Conservation (phyloP, 2,888 invertebrate genomes). For the Thumatha senex region DNA sequence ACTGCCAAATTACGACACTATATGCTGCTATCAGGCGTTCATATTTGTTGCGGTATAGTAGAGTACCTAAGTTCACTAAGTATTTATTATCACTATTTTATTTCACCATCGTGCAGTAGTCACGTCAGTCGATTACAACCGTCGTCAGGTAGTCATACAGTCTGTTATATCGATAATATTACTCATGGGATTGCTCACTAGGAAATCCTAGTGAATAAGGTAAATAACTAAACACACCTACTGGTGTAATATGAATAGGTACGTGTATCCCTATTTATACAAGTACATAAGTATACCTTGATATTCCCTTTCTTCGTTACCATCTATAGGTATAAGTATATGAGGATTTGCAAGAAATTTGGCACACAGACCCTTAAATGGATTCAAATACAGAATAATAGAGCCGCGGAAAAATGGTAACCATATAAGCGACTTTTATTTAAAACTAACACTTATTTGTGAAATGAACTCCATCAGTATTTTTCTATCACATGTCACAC, state of each 20-base stretch:
- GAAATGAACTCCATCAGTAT: no score
- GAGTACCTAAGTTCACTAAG: neutral
- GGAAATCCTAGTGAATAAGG: no score
- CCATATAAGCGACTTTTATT: no score
- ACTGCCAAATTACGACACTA: conserved; percentile 15
- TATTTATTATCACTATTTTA: conserved; percentile 2
- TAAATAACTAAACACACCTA: conserved; percentile 7
- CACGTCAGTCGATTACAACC: conserved; percentile 1
- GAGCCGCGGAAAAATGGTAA: no score
- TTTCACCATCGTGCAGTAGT: neutral
- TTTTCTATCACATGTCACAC: conserved; percentile 27
- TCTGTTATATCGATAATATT: conserved; percentile 10
- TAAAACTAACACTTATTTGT: no score
- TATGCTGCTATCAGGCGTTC: neutral
- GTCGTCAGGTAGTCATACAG: conserved; percentile 13
- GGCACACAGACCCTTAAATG: no score
- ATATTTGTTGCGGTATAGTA: no score
- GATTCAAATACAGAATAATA: no score
- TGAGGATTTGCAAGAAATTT: neutral
- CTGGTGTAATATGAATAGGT: neutral
- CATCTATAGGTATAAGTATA: neutral
- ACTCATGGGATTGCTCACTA: conserved; percentile 14
- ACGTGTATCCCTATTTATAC: neutral
- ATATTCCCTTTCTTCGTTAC: neutral
- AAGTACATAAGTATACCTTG: neutral